Conservation (phyloP, 2,888 invertebrate genomes). For the Salticus scenicus region DNA sequence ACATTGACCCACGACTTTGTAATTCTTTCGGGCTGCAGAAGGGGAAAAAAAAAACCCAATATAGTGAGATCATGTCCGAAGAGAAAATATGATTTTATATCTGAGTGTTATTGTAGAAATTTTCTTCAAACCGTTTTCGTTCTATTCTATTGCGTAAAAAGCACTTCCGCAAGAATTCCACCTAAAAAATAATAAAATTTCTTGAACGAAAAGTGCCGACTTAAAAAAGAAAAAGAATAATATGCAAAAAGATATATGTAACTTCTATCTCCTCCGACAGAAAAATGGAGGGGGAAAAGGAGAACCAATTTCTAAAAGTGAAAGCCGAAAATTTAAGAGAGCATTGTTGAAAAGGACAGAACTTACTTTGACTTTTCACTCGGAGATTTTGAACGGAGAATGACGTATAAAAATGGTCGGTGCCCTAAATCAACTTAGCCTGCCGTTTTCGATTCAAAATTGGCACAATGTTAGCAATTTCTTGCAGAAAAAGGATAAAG, state of each 20-base stretch:
- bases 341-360: constrained; percentile 36
- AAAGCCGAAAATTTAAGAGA: constrained; percentile 58
- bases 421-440: constrained; percentile 51
- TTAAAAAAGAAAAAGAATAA: not conserved
- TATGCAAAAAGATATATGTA: constrained; percentile 2
- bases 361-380: constrained; percentile 46
- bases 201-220: no score
- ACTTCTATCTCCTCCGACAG: not conserved
- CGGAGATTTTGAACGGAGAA: constrained; percentile 16
- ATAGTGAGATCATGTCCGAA: no score
- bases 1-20: no score
- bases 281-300: not conserved
- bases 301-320: constrained; percentile 53
- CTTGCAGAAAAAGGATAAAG: constrained; percentile 46
- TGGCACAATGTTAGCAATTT: constrained; percentile 63
- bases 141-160: not conserved
- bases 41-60: no score
- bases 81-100: no score
- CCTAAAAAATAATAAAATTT: no score
- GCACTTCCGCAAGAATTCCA: not conserved
- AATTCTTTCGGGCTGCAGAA: no score
- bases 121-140: not conserved
- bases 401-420: constrained; percentile 23
- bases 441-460: constrained; percentile 28
- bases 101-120: no score